Base-by-base conservation (phyloP, 2,113 vertebrate genomes). In the Thunnus maccoyii region DNA sequence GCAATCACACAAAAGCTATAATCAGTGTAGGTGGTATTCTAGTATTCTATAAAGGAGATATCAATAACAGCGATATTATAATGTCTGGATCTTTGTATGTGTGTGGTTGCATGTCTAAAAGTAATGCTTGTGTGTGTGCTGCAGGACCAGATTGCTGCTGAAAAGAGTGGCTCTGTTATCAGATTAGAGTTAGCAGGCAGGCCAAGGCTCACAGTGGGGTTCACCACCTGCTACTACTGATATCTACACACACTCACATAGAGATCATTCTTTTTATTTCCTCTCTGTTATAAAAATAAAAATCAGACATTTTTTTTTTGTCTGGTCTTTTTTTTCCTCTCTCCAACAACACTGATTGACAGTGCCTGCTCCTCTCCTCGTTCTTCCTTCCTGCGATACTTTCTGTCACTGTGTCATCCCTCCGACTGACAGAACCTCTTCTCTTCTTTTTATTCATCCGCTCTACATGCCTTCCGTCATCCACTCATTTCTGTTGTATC, bases 181-280 rank as follows among this genome's bases (percentile, higher is more conserved):
- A 86, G 86, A 87, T 87, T 66, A 78, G 62, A 80, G 80, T 77
- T 71, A 51, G 85, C 63, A 76, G 83, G 30, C 50, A 84, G 71
- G 76, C 73, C 75, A 69, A 86, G 56, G 57, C 74, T 87, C 76
- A 90, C 82, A 88, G 82, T 67, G 47, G 82, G 72, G 65, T 65
- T 89, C 76, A 66, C 61, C 76, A 80, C 86, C 82, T 91, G 87
- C 86, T 73, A 44, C 74, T 60, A 57, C 77, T 75, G 83, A 92
- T 89, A 86, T 72, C 69, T 77, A 71, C 16, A 52, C 25, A 63
- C 10, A 55, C 22, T 25, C 16, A 44, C 25, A 51, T 15, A 32
- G 20, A 48, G 27, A 27, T 8, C 46, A 17, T 52, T 20, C 13
- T 20, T 50, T 25, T 78, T 22, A 14, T 62, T 61, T 66, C 4